phyloP scores from a whole-genome alignment of 2,797 vertebrate genomes.

The Poeciliopsis paucimaculata region DNA sequence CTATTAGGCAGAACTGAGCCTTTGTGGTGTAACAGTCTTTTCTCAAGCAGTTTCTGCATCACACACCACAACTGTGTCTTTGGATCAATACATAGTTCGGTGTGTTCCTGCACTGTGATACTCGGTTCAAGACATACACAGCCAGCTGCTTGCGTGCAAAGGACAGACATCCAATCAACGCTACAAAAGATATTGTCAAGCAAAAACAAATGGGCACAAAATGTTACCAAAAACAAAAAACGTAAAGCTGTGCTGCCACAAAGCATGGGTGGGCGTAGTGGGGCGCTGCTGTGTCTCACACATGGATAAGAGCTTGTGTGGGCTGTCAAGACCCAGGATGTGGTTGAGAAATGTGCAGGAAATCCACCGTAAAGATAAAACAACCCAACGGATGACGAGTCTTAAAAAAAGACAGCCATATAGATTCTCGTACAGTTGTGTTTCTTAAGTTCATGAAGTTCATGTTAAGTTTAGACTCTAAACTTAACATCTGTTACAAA shows the following conservation, averaged over 20 bases:
- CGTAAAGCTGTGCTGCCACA: background rate
- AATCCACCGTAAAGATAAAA: conserved; percentile 67
- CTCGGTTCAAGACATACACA: background rate
- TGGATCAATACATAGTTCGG: conserved; percentile 13
- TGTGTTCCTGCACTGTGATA: background rate
- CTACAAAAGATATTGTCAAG: background rate
- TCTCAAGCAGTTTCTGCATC: conserved; percentile 33
- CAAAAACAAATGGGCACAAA: conserved; percentile 4
- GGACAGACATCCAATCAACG: conserved; percentile 7
- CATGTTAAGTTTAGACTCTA: background rate
- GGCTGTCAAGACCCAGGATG: conserved; percentile 70
- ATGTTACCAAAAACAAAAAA: background rate
- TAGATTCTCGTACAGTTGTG: background rate
- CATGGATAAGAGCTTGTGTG: conserved; percentile 15
- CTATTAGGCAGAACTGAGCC: conserved; percentile 16
- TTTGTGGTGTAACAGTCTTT: conserved; percentile 40
- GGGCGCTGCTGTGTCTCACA: conserved; percentile 19
- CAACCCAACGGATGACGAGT: conserved; percentile 22
- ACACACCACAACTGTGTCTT: background rate
- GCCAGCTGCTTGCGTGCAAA: background rate
- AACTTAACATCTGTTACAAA: too few relatives aligned
- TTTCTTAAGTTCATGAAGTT: background rate
- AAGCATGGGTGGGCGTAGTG: conserved; percentile 24
- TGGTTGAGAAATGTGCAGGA: conserved; percentile 65
- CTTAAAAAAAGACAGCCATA: conserved; percentile 1